Evolutionary conservation across 2,797 vertebrate species (phyloP).

Genomic region (Heliangelus exortis): DNA sequence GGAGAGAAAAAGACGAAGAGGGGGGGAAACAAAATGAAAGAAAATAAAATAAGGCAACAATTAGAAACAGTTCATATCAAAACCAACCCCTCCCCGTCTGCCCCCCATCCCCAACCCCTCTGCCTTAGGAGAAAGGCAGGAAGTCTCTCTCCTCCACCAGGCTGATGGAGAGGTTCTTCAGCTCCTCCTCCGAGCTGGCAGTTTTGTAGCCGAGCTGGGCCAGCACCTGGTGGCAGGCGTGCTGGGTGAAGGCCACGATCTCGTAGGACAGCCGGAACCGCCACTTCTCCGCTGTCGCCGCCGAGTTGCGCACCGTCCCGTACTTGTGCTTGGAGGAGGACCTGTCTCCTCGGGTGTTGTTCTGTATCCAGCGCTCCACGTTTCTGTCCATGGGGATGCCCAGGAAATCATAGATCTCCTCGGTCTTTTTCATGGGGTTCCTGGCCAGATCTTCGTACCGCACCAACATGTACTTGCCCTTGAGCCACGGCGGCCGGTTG

Average conservation of each 20-base stretch:
- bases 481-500: slow-evolving; percentile 88
- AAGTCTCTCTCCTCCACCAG: slow-evolving; percentile 92
- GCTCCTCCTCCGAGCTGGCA: slow-evolving; percentile 87
- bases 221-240: slow-evolving; percentile 88
- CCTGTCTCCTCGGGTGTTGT: slow-evolving; percentile 90
- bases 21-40: slow-evolving; percentile 68
- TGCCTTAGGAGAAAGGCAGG: slow-evolving; percentile 89
- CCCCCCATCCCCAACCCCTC: background rate
- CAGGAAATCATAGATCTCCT: slow-evolving; percentile 92
- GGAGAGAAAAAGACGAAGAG: slow-evolving; percentile 61
- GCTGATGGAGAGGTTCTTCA: slow-evolving; percentile 90
- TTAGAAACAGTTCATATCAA: slow-evolving; percentile 85
- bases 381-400: slow-evolving; percentile 89
- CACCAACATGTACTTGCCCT: slow-evolving; percentile 94
- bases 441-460: slow-evolving; percentile 94
- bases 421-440: slow-evolving; percentile 90
- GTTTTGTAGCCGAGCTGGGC: slow-evolving; percentile 90
- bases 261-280: slow-evolving; percentile 92
- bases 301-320: slow-evolving; percentile 91
- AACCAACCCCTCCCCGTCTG: slow-evolving; percentile 56
- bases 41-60: slow-evolving; percentile 89
- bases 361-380: slow-evolving; percentile 92
- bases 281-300: slow-evolving; percentile 92
- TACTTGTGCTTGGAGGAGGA: slow-evolving; percentile 92
- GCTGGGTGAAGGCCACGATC: slow-evolving; percentile 92